A percentile compares a stretch with the other conserved stretches of the same genome.
These are phyloP conservation scores for Nymphalis c-album DNA, from an alignment of 2,888 invertebrate species.

Conservation along the genomic window DNA sequence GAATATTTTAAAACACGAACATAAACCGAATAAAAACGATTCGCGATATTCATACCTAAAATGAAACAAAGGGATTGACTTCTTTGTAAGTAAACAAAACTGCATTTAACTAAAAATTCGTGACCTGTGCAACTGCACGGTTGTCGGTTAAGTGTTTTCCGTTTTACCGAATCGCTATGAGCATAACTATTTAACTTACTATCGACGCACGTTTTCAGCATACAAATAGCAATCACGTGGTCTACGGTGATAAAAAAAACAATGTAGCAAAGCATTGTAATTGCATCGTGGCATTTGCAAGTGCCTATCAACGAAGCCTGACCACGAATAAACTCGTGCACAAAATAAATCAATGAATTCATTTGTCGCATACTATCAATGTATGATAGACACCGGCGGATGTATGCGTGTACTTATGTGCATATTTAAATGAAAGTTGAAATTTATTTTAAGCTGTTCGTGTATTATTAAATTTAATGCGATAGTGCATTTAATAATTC, in stretches of 20 bases:
- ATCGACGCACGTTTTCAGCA: conserved; percentile 33
- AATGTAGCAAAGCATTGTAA: conserved; percentile 18
- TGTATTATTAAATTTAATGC: no score
- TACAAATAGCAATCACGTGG: conserved; percentile 37
- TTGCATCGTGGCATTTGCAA: conserved; percentile 27
- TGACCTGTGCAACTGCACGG: conserved; percentile 12
- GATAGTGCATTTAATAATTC: no score
- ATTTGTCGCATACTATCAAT: neutral
- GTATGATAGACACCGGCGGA: neutral
- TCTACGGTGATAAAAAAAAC: conserved; percentile 23
- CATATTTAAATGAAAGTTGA: no score
- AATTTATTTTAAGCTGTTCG: no score
- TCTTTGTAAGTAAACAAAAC: neutral
- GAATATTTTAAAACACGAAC: no score
- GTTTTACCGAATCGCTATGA: conserved; percentile 24
- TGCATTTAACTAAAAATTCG: conserved; percentile 20
- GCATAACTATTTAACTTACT: conserved; percentile 33
- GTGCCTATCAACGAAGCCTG: neutral
- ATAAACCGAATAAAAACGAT: no score
- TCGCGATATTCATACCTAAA: neutral
- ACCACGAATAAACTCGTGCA: neutral
- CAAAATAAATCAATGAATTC: neutral
- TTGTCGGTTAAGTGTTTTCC: conserved; percentile 22
- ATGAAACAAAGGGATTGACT: neutral
- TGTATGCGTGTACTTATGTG: neutral